A percentile compares a stretch with the other conserved stretches of the same genome.
These are phyloP conservation scores for Monarcha castaneiventris DNA, from an alignment of 2,113 vertebrate species.

Conservation along the genomic window DNA sequence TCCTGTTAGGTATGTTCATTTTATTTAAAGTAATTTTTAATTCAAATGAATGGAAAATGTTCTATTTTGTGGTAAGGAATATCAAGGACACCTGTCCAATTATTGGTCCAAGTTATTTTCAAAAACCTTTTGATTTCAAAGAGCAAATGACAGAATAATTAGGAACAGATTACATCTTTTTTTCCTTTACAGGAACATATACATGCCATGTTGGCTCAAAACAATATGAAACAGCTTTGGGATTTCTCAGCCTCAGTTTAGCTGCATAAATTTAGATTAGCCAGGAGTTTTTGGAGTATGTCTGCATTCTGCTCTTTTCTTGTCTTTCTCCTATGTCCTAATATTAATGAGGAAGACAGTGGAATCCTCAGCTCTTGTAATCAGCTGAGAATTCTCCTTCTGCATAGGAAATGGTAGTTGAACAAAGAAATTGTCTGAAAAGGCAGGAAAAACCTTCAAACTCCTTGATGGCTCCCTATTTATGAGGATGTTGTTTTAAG, in stretches of 20 bases:
- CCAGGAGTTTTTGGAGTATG: background rate
- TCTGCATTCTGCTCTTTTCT: background rate
- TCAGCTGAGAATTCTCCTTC: background rate
- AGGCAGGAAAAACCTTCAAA: background rate
- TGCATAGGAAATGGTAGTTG: background rate
- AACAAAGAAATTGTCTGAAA: background rate
- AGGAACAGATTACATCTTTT: background rate
- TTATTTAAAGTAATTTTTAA: background rate
- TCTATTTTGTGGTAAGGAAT: background rate
- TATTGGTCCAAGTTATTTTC: background rate
- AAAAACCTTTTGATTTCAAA: background rate
- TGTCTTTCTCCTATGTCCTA: background rate
- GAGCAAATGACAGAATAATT: background rate
- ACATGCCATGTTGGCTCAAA: background rate
- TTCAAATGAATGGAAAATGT: background rate
- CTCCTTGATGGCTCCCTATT: background rate
- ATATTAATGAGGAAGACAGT: background rate
- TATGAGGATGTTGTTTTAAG: background rate
- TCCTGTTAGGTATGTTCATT: background rate
- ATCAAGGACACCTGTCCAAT: background rate
- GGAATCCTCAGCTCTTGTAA: background rate
- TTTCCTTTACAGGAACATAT: background rate
- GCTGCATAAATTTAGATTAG: background rate
- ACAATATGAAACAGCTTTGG: background rate
- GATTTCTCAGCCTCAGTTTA: background rate